phyloP scores from a whole-genome alignment of 1,140 invertebrate species.

The Scaptomyza montana region DNA sequence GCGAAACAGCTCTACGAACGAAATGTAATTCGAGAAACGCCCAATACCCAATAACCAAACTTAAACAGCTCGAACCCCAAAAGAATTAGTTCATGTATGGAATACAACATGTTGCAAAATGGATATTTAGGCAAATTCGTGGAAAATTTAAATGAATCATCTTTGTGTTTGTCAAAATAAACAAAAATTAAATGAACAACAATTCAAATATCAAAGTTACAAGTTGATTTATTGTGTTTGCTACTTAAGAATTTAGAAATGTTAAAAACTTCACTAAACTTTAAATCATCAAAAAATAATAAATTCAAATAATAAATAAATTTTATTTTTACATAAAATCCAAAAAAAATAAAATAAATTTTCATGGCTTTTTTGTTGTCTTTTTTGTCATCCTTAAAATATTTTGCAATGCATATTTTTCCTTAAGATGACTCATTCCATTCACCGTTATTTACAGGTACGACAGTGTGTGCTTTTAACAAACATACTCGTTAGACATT shows the following conservation, averaged over 20 bases:
- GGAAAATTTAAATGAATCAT: constrained; percentile 30
- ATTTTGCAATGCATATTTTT: neutral
- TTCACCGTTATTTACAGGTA: constrained; percentile 4
- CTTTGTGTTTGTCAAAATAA: neutral
- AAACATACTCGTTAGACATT: no score
- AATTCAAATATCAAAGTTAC: no score
- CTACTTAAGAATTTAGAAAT: no score
- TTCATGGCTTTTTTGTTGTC: neutral
- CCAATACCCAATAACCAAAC: constrained; percentile 6
- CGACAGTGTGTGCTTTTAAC: neutral
- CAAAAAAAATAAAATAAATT: neutral
- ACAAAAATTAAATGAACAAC: neutral
- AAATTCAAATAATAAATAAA: no score
- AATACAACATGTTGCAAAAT: constrained; percentile 19
- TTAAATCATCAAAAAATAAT: no score
- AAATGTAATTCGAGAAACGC: constrained; percentile 48
- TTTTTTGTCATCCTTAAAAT: neutral
- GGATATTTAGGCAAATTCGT: constrained; percentile 28
- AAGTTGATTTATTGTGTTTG: no score
- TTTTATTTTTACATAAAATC: neutral
- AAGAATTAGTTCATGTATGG: constrained; percentile 14
- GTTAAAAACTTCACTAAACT: no score
- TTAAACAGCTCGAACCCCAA: neutral
- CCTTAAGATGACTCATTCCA: constrained; percentile 19
- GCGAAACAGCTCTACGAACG: neutral